Conservation (phyloP, 2,113 vertebrate species). For the Caranx melampygus region DNA sequence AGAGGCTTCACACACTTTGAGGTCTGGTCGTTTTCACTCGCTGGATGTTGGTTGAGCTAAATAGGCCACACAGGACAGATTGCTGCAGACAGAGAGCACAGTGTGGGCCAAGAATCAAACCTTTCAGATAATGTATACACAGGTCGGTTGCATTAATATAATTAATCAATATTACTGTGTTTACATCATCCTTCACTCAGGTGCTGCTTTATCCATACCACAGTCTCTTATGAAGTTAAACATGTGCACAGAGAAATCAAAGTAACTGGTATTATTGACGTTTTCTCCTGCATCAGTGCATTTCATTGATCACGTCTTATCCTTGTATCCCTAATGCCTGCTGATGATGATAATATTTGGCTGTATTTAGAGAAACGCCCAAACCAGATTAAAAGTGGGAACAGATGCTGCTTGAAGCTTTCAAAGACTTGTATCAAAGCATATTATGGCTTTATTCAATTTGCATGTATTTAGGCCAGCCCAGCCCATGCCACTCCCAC, state of each 20-base stretch:
- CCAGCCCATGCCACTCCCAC: slow-evolving; percentile 78
- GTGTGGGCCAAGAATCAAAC: slow-evolving; percentile 49
- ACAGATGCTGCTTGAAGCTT: slow-evolving; percentile 78
- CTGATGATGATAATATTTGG: slow-evolving; percentile 66
- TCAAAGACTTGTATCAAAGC: slow-evolving; percentile 80
- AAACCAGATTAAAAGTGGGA: slow-evolving; percentile 81
- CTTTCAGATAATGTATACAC: slow-evolving; percentile 40
- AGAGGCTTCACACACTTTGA: slow-evolving; percentile 69
- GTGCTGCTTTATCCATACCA: slow-evolving; percentile 7
- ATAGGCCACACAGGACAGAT: slow-evolving; percentile 75
- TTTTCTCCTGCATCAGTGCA: slow-evolving; percentile 56
- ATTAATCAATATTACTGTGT: slow-evolving; percentile 43
- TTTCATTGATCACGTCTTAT: slow-evolving; percentile 54
- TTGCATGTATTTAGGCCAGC: slow-evolving; percentile 80
- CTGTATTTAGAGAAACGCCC: slow-evolving; percentile 72
- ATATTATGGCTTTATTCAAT: slow-evolving; percentile 78
- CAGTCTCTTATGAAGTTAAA: slow-evolving; percentile 14
- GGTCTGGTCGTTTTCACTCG: slow-evolving; percentile 70
- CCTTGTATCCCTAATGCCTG: slow-evolving; percentile 54
- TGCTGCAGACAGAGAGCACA: slow-evolving; percentile 47
- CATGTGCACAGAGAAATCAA: slow-evolving; percentile 37
- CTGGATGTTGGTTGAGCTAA: slow-evolving; percentile 66
- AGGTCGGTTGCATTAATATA: slow-evolving; percentile 46
- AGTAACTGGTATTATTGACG: slow-evolving; percentile 59
- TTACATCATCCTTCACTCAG: slow-evolving; percentile 16